Evolutionary conservation across 2,797 vertebrate genomes (phyloP).

Genomic region (Onychomys leucogaster): DNA sequence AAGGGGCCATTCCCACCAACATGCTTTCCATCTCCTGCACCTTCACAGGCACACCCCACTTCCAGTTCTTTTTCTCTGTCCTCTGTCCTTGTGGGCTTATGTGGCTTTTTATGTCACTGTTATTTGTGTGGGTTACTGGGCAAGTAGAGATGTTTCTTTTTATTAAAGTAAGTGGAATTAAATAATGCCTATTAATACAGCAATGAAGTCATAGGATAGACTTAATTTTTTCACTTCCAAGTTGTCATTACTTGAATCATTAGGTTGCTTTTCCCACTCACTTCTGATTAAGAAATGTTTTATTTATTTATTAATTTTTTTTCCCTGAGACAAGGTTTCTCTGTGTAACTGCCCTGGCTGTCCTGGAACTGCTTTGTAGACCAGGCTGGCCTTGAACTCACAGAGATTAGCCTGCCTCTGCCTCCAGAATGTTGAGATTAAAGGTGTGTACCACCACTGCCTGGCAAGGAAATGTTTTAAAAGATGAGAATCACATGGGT

Average conservation of each 20-base stretch:
- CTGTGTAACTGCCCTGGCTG: background rate
- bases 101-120: background rate
- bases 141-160: background rate
- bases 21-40: background rate
- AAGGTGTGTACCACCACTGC: background rate
- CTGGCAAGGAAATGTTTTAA: background rate
- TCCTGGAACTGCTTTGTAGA: background rate
- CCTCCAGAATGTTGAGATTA: background rate
- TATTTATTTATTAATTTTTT: background rate
- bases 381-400: background rate
- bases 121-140: slow-evolving; percentile 2
- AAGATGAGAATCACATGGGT: background rate
- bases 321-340: background rate
- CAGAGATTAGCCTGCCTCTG: background rate
- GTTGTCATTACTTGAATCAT: background rate
- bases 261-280: background rate
- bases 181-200: background rate
- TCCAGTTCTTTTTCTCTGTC: background rate
- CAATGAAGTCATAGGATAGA: background rate
- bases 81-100: background rate
- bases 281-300: background rate
- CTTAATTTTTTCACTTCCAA: background rate
- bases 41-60: background rate
- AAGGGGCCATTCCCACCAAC: background rate
- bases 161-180: slow-evolving; percentile 27